phyloP scores from a whole-genome alignment of 1,140 invertebrate genomes.

The Papilio glaucus region DNA sequence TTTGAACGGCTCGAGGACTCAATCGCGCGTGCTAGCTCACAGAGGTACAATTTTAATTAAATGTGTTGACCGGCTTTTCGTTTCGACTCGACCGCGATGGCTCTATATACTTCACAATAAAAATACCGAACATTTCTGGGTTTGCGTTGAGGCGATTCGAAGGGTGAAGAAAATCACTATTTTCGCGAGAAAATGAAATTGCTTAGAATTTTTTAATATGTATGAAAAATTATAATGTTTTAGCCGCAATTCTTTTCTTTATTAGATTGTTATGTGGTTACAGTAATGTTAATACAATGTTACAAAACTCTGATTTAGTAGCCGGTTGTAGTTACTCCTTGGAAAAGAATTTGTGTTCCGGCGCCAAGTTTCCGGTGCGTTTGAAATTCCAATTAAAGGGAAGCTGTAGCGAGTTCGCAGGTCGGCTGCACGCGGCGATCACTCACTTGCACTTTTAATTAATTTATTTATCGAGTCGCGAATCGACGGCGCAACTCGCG shows the following conservation, averaged over 20 bases:
- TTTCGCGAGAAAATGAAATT: constrained; percentile 19
- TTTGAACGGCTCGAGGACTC: constrained; percentile 11
- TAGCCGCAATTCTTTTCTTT: neutral
- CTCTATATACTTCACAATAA: constrained; percentile 37
- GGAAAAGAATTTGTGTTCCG: constrained; percentile 54
- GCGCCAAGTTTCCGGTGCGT: constrained; percentile 55
- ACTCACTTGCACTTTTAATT: constrained; percentile 84
- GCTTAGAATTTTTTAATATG: constrained; percentile 16
- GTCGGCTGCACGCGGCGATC: constrained; percentile 75
- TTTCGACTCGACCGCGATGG: constrained; percentile 17
- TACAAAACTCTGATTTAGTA: constrained; percentile 1
- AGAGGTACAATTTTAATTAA: constrained; percentile 35
- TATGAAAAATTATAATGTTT: constrained; percentile 12
- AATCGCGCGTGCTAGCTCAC: constrained; percentile 16
- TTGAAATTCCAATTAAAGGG: constrained; percentile 76
- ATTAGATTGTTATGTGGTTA: neutral
- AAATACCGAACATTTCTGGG: constrained; percentile 36
- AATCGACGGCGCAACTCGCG: constrained; percentile 81
- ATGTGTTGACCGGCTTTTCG: constrained; percentile 30
- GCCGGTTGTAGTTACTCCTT: neutral
- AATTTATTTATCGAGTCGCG: constrained; percentile 83
- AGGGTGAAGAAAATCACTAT: constrained; percentile 18
- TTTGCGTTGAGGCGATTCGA: constrained; percentile 30
- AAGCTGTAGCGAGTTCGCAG: constrained; percentile 71
- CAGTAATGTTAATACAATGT: neutral